A percentile compares a stretch with the other conserved stretches of the same genome.
Evolutionary conservation across 1,140 invertebrate species (phyloP).

Genomic region (Drosophila jambulina): DNA sequence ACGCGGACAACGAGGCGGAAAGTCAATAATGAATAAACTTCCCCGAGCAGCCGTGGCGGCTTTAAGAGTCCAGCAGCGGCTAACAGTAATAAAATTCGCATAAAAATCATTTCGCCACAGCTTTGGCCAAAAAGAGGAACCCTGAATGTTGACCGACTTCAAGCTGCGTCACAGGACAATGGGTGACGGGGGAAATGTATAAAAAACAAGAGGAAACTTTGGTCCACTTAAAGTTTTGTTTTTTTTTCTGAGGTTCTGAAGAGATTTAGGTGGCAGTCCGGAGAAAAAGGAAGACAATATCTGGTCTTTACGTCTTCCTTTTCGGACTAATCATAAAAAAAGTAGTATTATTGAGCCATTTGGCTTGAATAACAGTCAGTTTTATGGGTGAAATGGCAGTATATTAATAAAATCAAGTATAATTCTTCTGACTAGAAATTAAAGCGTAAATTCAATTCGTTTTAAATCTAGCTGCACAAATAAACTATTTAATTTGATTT

Average conservation of each 20-base stretch:
- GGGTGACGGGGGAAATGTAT: slow-evolving; percentile 18
- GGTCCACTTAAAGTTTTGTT: not conserved
- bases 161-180: slow-evolving; percentile 40
- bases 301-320: not conserved
- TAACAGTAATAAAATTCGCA: slow-evolving; percentile 81
- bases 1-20: slow-evolving; percentile 43
- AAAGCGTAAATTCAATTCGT: not conserved
- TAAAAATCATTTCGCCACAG: slow-evolving; percentile 76
- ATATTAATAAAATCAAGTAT: not conserved
- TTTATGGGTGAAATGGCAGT: not conserved
- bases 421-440: not conserved
- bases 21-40: slow-evolving; percentile 77
- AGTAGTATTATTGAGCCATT: slow-evolving; percentile 7
- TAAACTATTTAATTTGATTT: not conserved
- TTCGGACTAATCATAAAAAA: slow-evolving; percentile 6
- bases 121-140: slow-evolving; percentile 24
- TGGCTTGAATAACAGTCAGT: not conserved
- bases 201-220: slow-evolving; percentile 10
- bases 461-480: not conserved
- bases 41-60: slow-evolving; percentile 32
- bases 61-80: slow-evolving; percentile 60
- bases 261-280: not conserved
- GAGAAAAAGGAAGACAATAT: not conserved
- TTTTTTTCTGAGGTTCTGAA: not conserved
- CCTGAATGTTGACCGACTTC: slow-evolving; percentile 64